Evolutionary conservation across 2,797 vertebrate species (phyloP), one percentile per base, ranked within the genome.

Genomic region (Alcedo quadribrachys): DNA sequence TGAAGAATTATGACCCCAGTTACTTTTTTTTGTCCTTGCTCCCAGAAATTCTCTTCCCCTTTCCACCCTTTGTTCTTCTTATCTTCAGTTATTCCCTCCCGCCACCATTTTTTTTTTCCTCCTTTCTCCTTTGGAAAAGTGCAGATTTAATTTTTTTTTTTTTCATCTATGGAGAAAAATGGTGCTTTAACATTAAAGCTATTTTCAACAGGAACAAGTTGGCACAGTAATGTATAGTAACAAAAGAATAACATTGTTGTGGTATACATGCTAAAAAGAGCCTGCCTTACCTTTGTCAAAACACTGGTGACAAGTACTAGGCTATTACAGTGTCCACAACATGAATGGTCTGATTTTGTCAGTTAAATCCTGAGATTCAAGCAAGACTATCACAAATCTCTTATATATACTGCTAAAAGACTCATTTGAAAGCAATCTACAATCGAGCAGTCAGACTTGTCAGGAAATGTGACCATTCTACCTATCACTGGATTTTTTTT

Each of bases 401-500:
- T 63, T 24, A 67, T 46, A 20, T 79, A 9, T 43, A 24, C 6
- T n/a, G 30, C 48, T 35, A 55, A 46, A 85, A 84, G 15, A 42
- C 68, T 84, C 62, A 18, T 82, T 87, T 93, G 84, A 86, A 87
- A 93, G 69, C 21, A 79, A 28, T 33, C 51, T 91, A 9, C 90
- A 92, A 90, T 21, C 75, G 67, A 95, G 40, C 37, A 87, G 48
- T 75, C 81, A 86, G 78, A 80, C 51, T 85, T 90, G 48, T 78
- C 73, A 92, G 89, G 86, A 96, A 90, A 89, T 4, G 5, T 79
- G 81, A 81, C 75, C 45, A 28, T 63, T 93, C 88, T 77, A 87
- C 63, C 63, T 85, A 54, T 86, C 67, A 67, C 42, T 79, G 55
- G 76, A 70, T 35, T 68, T 92, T 73, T 73, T 96, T 96, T 95